Base-by-base conservation (phyloP, 2,113 vertebrate species). In the Megalops atlanticus region DNA sequence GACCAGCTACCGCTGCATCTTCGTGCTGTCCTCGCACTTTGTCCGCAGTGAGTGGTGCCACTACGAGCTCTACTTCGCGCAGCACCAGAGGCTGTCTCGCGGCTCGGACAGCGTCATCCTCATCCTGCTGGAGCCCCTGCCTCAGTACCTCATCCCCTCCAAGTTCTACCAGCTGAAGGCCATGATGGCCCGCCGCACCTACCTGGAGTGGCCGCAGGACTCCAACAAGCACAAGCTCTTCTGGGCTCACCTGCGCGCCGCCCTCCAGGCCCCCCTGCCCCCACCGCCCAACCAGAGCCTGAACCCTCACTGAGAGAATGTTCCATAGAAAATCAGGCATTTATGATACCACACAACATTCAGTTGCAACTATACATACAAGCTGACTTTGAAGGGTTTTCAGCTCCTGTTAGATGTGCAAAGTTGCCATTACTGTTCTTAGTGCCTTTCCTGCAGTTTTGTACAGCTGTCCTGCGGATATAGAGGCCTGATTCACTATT, bases 21-120 rank as follows among this genome's bases (percentile, higher is more conserved):
- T 97, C 45, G 94, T 99, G 35, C 80, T 98, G 81, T 97, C 96
- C 24, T 93, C 94, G 73, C 93, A 97, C 88, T 99, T 99, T 49
- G 93, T 99, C 45, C 95, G 95, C 91, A 98, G 97, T 0, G 96
- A 97, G 7, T 98, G 97, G 97, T 97, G 97, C 73, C 97, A 99
- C 86, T 99, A 99, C 1, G 95, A 98, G 85, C 94, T 98, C 21
- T 98, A 97, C 88, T 99, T 98, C 15, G 96, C 96, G 81, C 95
- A 95, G 15, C 97, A 98, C 89, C 95, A 94, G 52, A 84, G 91
- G 0, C 92, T 96, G 40, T 84, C 89, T 7, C 91, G 91, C 82
- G 94, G 86, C 3, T 89, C 84, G 0, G 85, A 95, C 71, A 93
- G 93, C 54, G 83, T 98, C 24, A 95, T 98, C 77, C 91, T 99